Conservation (phyloP, 2,113 vertebrate species). For the Rhinogobius similis region DNA sequence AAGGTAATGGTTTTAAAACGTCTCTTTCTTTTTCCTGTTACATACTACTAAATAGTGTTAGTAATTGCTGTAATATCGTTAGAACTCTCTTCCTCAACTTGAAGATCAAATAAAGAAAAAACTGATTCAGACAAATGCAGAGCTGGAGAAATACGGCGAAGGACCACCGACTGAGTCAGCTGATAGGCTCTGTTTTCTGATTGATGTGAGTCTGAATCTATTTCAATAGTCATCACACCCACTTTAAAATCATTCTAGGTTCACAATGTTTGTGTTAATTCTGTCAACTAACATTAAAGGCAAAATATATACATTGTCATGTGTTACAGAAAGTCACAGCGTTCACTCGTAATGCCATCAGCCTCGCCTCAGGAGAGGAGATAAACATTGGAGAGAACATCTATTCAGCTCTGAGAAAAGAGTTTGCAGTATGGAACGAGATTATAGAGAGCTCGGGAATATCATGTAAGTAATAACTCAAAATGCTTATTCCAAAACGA, state of each 20-base stretch:
- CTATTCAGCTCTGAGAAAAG: slow-evolving; percentile 67
- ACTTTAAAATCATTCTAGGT: background rate
- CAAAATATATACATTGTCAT: background rate
- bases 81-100: slow-evolving; percentile 74
- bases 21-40: background rate
- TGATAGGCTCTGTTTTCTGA: slow-evolving; percentile 65
- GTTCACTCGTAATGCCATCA: slow-evolving; percentile 73
- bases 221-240: no score
- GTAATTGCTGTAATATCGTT: background rate
- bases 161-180: slow-evolving; percentile 62
- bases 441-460: slow-evolving; percentile 15
- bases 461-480: slow-evolving; percentile 65
- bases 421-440: slow-evolving; percentile 65
- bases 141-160: slow-evolving; percentile 70
- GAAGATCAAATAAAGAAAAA: slow-evolving; percentile 75
- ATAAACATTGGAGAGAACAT: slow-evolving; percentile 47
- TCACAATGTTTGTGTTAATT: background rate
- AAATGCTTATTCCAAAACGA: no score
- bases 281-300: no score
- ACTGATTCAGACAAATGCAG: slow-evolving; percentile 58
- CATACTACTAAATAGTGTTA: background rate
- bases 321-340: slow-evolving; percentile 74
- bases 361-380: slow-evolving; percentile 74
- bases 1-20: slow-evolving; percentile 53
- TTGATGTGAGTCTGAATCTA: slow-evolving; percentile 65